Evolutionary conservation across 1,140 invertebrate genomes (phyloP).

Genomic region (Anastatus disparis): DNA sequence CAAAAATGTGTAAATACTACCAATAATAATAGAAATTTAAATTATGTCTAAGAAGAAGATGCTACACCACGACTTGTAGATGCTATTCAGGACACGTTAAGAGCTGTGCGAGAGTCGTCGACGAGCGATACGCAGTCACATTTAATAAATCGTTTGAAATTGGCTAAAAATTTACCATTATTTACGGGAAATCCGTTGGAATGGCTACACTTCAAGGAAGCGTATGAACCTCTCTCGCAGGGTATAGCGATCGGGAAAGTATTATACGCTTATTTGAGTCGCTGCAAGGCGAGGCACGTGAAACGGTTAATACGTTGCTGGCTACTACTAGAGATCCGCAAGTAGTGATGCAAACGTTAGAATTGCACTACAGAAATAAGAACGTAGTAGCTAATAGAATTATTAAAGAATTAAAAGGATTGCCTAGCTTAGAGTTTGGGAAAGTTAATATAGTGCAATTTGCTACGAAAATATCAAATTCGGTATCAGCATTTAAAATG

Average conservation of each 20-base stretch:
- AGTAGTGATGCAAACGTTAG: not conserved
- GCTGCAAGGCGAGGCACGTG: not conserved
- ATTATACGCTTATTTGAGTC: not conserved
- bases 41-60: no score
- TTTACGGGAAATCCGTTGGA: not conserved
- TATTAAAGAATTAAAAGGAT: slow-evolving; percentile 1
- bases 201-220: slow-evolving; percentile 31
- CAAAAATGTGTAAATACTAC: not conserved
- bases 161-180: not conserved
- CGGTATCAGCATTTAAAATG: not conserved
- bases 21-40: not conserved
- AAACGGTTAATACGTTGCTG: not conserved
- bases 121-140: not conserved
- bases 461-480: not conserved
- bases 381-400: not conserved
- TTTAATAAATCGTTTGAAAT: not conserved
- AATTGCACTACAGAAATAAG: slow-evolving; percentile 21
- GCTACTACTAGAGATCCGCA: not conserved
- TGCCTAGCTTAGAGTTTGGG: slow-evolving; percentile 8
- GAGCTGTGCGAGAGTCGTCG: not conserved
- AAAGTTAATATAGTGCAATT: slow-evolving; percentile 23
- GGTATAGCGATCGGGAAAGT: slow-evolving; percentile 5
- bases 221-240: slow-evolving; percentile 5
- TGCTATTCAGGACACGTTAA: not conserved
- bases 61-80: not conserved